Base-by-base conservation (phyloP, 2,888 invertebrate species). In the Dryadula phaetusa region DNA sequence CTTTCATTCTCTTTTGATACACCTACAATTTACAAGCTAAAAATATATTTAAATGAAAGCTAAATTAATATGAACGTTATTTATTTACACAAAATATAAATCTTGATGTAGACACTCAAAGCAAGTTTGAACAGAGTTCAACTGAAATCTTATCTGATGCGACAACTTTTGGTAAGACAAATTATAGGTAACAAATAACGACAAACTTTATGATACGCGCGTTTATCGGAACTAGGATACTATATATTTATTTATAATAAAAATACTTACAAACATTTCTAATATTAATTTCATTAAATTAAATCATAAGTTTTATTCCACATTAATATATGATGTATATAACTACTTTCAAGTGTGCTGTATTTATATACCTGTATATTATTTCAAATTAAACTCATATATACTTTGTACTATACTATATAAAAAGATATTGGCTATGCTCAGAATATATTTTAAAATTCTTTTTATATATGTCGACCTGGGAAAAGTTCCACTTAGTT, bases 401-500 rank as follows among this genome's bases (percentile, higher is more conserved):
- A n/a, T 14, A 22, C 40, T 40, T 25, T 40, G 40, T 40, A 16
- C 22, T 25, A 10, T 56, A 5, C 40, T 20, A 40, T 22, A 46
- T 56, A 40, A 37, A 56, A 56, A 14, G 34, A 34, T 54, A 54
- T 22, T 56, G 37, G 22, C 40, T 22, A 37, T 3, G 37, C 79
- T 82, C 76, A 80, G 77, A 81, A 83, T 81, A 82, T 83, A 80
- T 83, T 86, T 87, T 86, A 83, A 87, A 86, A 88, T 87, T 88
- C 85, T 87, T 90, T 90, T 89, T 89, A 86, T 85, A 79, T 81
- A 79, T 81, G 81, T 77, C 84, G 81, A 88, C 87, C 85, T 87
- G 86, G 83, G 82, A 82, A 85, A 89, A 88, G 87, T 90, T 90
- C 84, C 85, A 85, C 87, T 88, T 86, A 87, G 90, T 88, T 90